Base-by-base conservation (phyloP, 64 coral and sea anemone species). In the Orbicella faveolata region DNA sequence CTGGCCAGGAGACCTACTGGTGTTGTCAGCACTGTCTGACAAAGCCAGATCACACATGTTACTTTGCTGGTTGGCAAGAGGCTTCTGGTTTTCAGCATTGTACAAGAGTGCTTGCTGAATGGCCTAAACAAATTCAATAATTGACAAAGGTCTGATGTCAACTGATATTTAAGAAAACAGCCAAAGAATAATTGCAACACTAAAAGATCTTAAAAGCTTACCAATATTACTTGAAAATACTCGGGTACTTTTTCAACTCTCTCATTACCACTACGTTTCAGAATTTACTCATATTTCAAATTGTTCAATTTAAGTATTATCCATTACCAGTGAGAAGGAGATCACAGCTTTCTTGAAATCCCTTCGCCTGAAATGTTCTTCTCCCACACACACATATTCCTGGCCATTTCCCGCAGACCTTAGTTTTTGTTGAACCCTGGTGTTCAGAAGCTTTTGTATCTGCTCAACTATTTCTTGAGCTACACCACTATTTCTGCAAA, bases 281-380 rank as follows among this genome's bases (percentile, higher is more conserved):
- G 15, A 59, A 16, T 59, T 48, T 41, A 41, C 2, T 4, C 39
- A 41, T 41, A 41, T 41, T 41, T 41, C 39, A 41, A 41, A 2
- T 2, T 41, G 39, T 41, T 41, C 2, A 41, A 57, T 57, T 11
- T 59, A 59, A 59, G 55, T 15, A 48, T 48, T 48, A 48, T 48
- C 44, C 44, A 30, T 83, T 92, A 92, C 90, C 90, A 87, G 36
- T 61, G 90, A 87, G 14, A 79, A 92, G 44, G 64, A 73, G 16
- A 76, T 59, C 17, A 92, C 61, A 87, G 83, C 84, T 78, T 87
- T 92, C 48, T 82, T 87, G 76, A 92, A 92, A 78, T 92, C 83
- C 13, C 74, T 87, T 23, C 86, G 44, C 14, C 36, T 74, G 10
- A 86, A 55, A 62, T 77, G 76, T 21, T 79, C 75, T 73, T 88